Evolutionary conservation across 2,797 vertebrate species (phyloP).

Genomic region (Danionella dracula): DNA sequence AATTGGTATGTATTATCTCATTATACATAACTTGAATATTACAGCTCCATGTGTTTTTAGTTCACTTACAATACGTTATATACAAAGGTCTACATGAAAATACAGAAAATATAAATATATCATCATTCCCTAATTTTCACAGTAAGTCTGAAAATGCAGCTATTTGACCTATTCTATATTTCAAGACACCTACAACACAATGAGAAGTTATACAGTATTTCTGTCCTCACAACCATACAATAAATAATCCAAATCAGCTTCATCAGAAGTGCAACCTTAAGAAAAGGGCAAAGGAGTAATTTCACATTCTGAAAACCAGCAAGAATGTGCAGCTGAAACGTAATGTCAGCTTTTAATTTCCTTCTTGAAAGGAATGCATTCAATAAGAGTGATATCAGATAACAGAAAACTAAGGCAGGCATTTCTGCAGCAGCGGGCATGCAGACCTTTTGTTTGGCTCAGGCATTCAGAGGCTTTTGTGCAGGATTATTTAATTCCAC

Average conservation of each 20-base stretch:
- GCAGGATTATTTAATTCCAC: conserved; percentile 61
- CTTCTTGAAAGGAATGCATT: conserved; percentile 63
- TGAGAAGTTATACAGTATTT: too few species aligned
- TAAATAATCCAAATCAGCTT: not conserved
- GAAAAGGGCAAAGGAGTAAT: not conserved
- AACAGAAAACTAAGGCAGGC: conserved; percentile 60
- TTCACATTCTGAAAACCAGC: conserved; percentile 16
- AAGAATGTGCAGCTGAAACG: conserved; percentile 16
- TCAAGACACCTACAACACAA: too few species aligned
- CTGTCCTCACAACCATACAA: conserved; percentile 1
- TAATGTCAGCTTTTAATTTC: conserved; percentile 52
- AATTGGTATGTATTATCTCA: too few species aligned
- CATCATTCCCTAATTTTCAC: too few species aligned
- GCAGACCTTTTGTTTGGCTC: conserved; percentile 68
- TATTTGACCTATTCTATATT: too few species aligned
- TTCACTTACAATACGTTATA: too few species aligned
- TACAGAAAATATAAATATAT: too few species aligned
- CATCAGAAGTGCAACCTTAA: not conserved
- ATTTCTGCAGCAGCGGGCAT: conserved; percentile 56
- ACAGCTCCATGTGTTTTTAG: too few species aligned
- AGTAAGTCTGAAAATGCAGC: too few species aligned
- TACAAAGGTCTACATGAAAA: too few species aligned
- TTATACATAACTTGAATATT: too few species aligned
- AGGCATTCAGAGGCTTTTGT: conserved; percentile 68
- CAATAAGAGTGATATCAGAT: conserved; percentile 65